These are phyloP conservation scores for Enhydra lutris DNA, from an alignment of 2,113 vertebrate species.

Conservation along the genomic window DNA sequence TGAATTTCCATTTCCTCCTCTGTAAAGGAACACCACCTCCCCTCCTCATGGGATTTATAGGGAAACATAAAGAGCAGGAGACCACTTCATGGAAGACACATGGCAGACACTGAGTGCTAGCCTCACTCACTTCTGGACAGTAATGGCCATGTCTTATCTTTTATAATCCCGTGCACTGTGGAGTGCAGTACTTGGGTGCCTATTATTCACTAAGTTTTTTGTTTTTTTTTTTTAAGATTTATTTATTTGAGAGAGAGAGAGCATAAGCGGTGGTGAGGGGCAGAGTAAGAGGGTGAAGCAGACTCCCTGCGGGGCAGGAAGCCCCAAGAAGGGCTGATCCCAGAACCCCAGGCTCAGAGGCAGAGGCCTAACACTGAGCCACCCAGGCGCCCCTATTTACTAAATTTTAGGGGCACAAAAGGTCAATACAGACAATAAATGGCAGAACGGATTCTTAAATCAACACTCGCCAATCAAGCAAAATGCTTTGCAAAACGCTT, in stretches of 20 bases:
- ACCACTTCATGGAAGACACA: not conserved
- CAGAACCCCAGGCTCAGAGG: not conserved
- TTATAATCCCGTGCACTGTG: not conserved
- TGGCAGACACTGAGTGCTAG: rapidly evolving
- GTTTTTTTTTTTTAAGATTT: not conserved
- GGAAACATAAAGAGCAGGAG: not conserved
- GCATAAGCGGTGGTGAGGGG: not conserved
- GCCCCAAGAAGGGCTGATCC: not conserved
- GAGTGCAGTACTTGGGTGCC: not conserved
- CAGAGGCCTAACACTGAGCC: not conserved
- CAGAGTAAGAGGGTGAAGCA: not conserved
- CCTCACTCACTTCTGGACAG: not conserved
- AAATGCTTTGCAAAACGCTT: not conserved
- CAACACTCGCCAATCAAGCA: not conserved
- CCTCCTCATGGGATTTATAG: not conserved
- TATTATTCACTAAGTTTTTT: conserved; percentile 16
- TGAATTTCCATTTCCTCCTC: conserved; percentile 1
- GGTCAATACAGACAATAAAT: not conserved
- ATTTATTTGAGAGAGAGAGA: not conserved
- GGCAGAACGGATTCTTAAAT: not conserved
- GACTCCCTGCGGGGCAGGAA: not conserved
- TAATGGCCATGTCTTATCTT: not conserved
- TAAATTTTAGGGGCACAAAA: conserved; percentile 12
- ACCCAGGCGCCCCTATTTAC: not conserved
- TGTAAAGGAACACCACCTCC: not conserved